Conservation (phyloP, 1,140 invertebrate genomes). For the Zaprionus ornatus region DNA sequence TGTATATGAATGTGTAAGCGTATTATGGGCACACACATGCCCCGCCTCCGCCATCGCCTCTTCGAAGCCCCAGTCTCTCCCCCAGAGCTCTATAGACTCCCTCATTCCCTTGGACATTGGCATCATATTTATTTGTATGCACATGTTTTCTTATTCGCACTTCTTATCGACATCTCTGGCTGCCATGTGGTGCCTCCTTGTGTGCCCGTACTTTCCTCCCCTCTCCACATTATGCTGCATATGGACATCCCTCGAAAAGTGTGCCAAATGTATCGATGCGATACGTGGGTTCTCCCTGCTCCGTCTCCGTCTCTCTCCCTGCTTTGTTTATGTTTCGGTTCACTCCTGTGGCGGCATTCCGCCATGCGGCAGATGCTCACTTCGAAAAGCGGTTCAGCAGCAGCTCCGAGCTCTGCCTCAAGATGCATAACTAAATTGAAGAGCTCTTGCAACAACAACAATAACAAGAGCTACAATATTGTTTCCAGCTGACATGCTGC, state of each 20-base stretch:
- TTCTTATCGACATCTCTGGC: slow-evolving; percentile 47
- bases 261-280: slow-evolving; percentile 46
- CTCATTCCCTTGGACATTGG: slow-evolving; percentile 31
- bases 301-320: not conserved
- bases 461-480: slow-evolving; percentile 23
- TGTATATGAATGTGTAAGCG: slow-evolving; percentile 55
- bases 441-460: slow-evolving; percentile 4
- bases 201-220: slow-evolving; percentile 9
- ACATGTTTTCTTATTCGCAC: slow-evolving; percentile 41
- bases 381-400: slow-evolving; percentile 15
- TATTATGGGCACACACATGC: slow-evolving; percentile 21
- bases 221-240: slow-evolving; percentile 28
- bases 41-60: not conserved
- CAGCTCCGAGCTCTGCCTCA: slow-evolving; percentile 20
- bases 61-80: not conserved
- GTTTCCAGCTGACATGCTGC: slow-evolving; percentile 39
- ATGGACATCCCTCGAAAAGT: slow-evolving; percentile 41
- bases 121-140: slow-evolving; percentile 32
- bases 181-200: slow-evolving; percentile 30
- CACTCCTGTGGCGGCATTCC: slow-evolving; percentile 37
- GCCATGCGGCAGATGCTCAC: slow-evolving; percentile 17
- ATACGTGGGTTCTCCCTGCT: slow-evolving; percentile 23
- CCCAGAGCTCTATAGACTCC: not conserved
- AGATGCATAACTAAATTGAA: slow-evolving; percentile 33
- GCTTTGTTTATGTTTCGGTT: slow-evolving; percentile 34